Base-by-base conservation (phyloP, 2,113 vertebrate species). In the Holacanthus passer region DNA sequence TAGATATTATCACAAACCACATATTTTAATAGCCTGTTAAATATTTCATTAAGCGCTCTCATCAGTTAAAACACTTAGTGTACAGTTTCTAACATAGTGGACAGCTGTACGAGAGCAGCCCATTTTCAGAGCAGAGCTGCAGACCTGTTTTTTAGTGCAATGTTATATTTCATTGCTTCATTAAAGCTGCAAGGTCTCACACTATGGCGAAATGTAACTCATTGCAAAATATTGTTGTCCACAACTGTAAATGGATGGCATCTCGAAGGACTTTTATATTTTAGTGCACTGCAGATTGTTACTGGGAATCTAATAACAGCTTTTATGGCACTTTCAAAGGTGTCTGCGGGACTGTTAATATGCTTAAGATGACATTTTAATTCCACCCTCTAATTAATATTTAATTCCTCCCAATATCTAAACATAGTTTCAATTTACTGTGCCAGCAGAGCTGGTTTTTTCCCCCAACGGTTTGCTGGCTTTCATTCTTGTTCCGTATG, bases 11-110 rank as follows among this genome's bases (percentile, higher is more conserved):
- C 76, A 77, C 32, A 74, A 74, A 65, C 64, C 69, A 77, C 84
- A 88, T 70, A 81, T 79, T 90, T 89, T 89, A 87, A 92, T 88
- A 69, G 73, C 24, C 76, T 84, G 53, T 92, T 88, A 82, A 85
- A 87, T 87, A 81, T 87, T 81, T 86, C 50, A 92, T 90, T 72
- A 87, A 66, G 72, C 72, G 5, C 58, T 37, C 41, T 63, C 59
- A 81, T 74, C 45, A 48, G 58, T 64, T 35, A 62, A 85, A 64
- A 79, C 41, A 59, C 50, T 76, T 70, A n/a, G 16, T 55, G 17
- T 55, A 45, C 20, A 41, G n/a, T 81, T 78, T 66, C 63, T 43
- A n/a, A 29, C 41, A 14, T 5, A 4, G 17, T 19, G 12, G 66
- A 48, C 55, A 43, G 32, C 39, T 27, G 41, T 12, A 27, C 50